Evolutionary conservation across 2,888 invertebrate genomes (phyloP).

Genomic region (Thecocarcelia acutangulata): DNA sequence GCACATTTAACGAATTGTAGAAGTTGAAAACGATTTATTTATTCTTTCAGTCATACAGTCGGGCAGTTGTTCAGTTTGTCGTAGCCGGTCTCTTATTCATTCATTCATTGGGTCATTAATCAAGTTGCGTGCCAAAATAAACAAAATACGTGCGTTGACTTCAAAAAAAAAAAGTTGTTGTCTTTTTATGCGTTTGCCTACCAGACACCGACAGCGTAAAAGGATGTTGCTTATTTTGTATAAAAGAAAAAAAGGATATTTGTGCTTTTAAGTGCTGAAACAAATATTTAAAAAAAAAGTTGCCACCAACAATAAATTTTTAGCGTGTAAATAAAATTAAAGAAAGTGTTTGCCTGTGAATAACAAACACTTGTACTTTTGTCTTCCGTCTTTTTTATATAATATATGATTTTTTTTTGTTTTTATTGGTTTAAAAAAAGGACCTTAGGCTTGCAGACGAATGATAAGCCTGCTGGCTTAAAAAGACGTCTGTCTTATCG

Average conservation of each 20-base stretch:
- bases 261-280: slow-evolving; percentile 42
- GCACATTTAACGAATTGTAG: slow-evolving; percentile 2
- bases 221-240: slow-evolving; percentile 22
- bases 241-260: neutral
- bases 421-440: neutral
- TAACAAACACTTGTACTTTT: slow-evolving; percentile 23
- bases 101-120: slow-evolving; percentile 76
- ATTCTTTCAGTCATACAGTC: slow-evolving; percentile 3
- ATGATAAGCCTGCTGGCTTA: slow-evolving; percentile 30
- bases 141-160: slow-evolving; percentile 69
- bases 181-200: neutral
- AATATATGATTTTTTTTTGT: neutral
- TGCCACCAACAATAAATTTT: neutral
- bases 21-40: neutral
- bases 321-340: slow-evolving; percentile 52
- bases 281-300: slow-evolving; percentile 36
- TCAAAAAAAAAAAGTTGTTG: slow-evolving; percentile 34
- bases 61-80: neutral
- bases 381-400: slow-evolving; percentile 7
- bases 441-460: slow-evolving; percentile 2
- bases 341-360: slow-evolving; percentile 33
- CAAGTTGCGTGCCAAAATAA: slow-evolving; percentile 73
- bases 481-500: slow-evolving; percentile 14
- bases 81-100: neutral
- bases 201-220: neutral